Percentiles rank a stretch among this genome's conserved stretches.
These are phyloP conservation scores for Hormaphis cornu DNA, from an alignment of 1,140 invertebrate species.

Conservation along the genomic window DNA sequence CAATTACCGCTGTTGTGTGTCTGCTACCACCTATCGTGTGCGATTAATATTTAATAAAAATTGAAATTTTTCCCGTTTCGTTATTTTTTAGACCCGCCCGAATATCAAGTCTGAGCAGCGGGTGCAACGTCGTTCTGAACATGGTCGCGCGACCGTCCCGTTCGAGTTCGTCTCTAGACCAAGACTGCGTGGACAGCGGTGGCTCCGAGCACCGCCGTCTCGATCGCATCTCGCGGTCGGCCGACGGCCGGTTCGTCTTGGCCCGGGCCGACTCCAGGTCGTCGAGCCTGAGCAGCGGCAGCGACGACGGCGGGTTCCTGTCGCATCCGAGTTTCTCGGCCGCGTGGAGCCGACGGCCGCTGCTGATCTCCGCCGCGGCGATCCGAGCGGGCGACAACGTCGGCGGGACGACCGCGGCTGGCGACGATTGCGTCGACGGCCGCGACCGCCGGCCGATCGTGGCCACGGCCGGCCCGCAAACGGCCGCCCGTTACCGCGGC, in stretches of 20 bases:
- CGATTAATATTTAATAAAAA: too few relatives aligned
- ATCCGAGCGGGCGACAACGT: constrained; percentile 52
- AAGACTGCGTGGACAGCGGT: constrained; percentile 41
- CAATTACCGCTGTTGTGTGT: too few relatives aligned
- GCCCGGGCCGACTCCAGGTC: constrained; percentile 42
- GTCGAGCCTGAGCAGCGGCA: constrained; percentile 58
- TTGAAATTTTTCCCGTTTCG: too few relatives aligned
- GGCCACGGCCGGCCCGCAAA: constrained; percentile 36
- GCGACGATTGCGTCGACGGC: constrained; percentile 47
- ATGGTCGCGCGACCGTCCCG: constrained; percentile 24
- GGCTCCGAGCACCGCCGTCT: constrained; percentile 40
- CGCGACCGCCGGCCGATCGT: constrained; percentile 45
- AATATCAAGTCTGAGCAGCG: constrained; percentile 70
- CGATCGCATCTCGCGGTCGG: constrained; percentile 57
- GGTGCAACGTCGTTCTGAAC: constrained; percentile 31
- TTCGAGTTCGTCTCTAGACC: background rate
- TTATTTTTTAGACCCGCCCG: constrained; percentile 67
- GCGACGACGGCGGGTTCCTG: constrained; percentile 75
- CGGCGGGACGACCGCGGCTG: constrained; percentile 53
- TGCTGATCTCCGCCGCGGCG: background rate
- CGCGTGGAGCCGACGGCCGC: constrained; percentile 9
- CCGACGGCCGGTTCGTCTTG: constrained; percentile 63
- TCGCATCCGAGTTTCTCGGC: constrained; percentile 38
- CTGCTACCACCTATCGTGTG: too few relatives aligned
- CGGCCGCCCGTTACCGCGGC: too few relatives aligned